Conservation (phyloP, 2,797 vertebrate species). For the Coracias cyanogaster region DNA sequence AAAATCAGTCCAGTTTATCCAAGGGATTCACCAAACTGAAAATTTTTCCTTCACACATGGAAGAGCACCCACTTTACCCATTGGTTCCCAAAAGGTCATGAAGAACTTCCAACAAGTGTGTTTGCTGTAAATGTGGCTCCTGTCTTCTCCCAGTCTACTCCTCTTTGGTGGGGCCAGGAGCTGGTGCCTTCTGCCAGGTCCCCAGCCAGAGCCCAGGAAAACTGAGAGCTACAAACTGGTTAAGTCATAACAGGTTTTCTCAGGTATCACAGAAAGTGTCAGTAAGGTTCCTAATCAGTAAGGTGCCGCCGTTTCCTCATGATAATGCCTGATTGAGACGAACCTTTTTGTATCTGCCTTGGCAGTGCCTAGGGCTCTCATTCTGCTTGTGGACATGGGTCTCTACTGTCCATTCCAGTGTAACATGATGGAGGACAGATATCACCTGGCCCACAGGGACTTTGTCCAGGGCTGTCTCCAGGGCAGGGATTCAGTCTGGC, state of each 20-base stretch:
- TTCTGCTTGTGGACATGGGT: not conserved
- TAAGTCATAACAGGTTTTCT: not conserved
- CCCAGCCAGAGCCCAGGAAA: not conserved
- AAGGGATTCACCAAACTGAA: not conserved
- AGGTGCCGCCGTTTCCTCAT: rapidly evolving
- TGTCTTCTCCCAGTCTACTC: not conserved
- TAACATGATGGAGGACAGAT: rapidly evolving
- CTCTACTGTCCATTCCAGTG: not conserved
- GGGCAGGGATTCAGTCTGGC: not conserved
- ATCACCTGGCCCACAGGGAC: too few species aligned
- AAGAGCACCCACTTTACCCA: not conserved
- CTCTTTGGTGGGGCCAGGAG: not conserved
- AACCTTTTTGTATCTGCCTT: not conserved
- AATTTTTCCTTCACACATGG: not conserved
- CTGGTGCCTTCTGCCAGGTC: not conserved
- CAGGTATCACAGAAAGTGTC: not conserved
- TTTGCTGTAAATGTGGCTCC: not conserved
- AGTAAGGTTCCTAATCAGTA: not conserved
- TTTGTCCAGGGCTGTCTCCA: not conserved
- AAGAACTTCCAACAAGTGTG: not conserved
- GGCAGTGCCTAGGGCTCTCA: not conserved
- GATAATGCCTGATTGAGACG: not conserved
- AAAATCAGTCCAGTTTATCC: not conserved
- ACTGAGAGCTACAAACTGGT: not conserved
- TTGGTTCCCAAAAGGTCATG: not conserved